phyloP scores from a whole-genome alignment of 2,888 invertebrate genomes.

The Amphiduros pacificus region DNA sequence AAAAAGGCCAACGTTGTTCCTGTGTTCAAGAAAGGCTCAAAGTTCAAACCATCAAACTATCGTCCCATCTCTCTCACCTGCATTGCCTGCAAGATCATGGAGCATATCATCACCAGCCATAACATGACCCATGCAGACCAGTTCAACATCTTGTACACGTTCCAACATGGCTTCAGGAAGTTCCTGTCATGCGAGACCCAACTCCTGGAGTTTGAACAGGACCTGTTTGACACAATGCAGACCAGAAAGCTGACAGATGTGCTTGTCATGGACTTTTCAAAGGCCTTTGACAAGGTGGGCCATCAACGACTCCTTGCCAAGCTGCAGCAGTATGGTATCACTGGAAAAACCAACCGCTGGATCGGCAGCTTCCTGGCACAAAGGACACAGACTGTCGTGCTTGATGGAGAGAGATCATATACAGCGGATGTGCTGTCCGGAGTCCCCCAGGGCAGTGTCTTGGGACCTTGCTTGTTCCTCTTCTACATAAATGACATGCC shows the following conservation, averaged over 20 bases:
- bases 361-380: neutral
- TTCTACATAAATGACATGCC: neutral
- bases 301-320: slow-evolving; percentile 23
- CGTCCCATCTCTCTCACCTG: slow-evolving; percentile 29
- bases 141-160: slow-evolving; percentile 22
- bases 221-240: slow-evolving; percentile 10
- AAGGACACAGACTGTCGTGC: neutral
- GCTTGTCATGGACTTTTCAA: slow-evolving; percentile 29
- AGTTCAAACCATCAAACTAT: slow-evolving; percentile 25
- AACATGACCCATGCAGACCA: slow-evolving; percentile 20
- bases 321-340: slow-evolving; percentile 18
- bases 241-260: slow-evolving; percentile 23
- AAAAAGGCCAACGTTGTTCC: slow-evolving; percentile 25
- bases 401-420: neutral
- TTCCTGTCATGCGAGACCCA: slow-evolving; percentile 29
- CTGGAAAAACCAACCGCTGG: slow-evolving; percentile 3
- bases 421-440: neutral
- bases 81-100: slow-evolving; percentile 26
- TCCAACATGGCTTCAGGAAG: slow-evolving; percentile 30
- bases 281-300: slow-evolving; percentile 23
- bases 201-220: slow-evolving; percentile 20
- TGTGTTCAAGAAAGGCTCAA: slow-evolving; percentile 30
- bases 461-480: no score
- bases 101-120: slow-evolving; percentile 27
- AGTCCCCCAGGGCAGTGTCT: neutral